Base-by-base conservation (phyloP, 2,113 vertebrate species). In the Clarias gariepinus region DNA sequence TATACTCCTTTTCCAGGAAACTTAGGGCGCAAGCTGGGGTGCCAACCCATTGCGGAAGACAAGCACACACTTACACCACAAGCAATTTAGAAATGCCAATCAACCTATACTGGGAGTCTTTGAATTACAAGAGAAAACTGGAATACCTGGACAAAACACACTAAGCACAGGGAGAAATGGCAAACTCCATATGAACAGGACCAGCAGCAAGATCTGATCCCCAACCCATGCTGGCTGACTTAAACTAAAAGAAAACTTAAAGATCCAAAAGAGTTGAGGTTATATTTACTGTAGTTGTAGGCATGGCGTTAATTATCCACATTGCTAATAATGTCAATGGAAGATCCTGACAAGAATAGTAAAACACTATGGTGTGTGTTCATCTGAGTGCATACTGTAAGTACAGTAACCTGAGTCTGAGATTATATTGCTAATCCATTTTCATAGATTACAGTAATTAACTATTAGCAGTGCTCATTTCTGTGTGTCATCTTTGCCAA, bases 371-470 rank as follows among this genome's bases (percentile, higher is more conserved):
- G 19, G 69, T 74, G 83, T 85, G 78, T 69, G 73, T 76, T 36
- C 53, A 11, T 68, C n/a, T 68, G 68, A 21, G 15, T 30, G 66
- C 12, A n/a, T 58, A 36, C 33, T 23, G 18, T 41, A 30, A 61
- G 61, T 64, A 66, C 81, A 81, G 21, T 33, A 15, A 86, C 84
- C 76, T 84, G 73, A 89, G 64, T 86, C 85, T 86, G 47, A 64
- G 66, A 23, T 81, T 57, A 63, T 81, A 76, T 80, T 81, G 82
- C 61, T 33, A 88, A 84, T 58, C n/a, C 58, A 18, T 13, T 25
- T 79, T 85, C 41, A 85, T 79, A 57, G 74, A 79, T 79, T 47
- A 47, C 8, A 18, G 61, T 68, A 28, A 30, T 85, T 66, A 85
- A 52, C 61, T 79, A 36, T 79, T 68, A 81, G 13, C 52, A 47